Percentiles rank a stretch among this genome's conserved stretches.
These are phyloP conservation scores for Rhinichthys klamathensis DNA, from an alignment of 2,113 vertebrate species.

Conservation along the genomic window DNA sequence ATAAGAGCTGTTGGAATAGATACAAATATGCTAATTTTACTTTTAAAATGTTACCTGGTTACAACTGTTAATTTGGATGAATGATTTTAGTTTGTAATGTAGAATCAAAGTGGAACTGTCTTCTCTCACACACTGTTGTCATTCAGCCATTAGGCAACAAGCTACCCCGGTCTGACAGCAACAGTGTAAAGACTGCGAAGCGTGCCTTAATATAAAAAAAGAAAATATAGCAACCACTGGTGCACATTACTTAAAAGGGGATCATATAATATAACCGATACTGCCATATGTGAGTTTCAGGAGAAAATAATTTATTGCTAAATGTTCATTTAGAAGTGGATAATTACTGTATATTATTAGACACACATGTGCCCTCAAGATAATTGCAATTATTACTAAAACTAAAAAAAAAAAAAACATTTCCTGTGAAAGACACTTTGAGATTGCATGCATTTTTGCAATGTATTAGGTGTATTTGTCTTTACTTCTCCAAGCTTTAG, in stretches of 20 bases:
- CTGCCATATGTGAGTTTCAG: constrained; percentile 11
- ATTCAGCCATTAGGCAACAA: constrained; percentile 5
- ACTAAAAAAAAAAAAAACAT: neutral
- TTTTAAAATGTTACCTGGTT: constrained; percentile 25
- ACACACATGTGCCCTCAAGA: constrained; percentile 30
- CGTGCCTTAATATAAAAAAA: neutral
- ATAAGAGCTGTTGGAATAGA: constrained; percentile 26
- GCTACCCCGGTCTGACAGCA: constrained; percentile 4
- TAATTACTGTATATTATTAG: constrained; percentile 41
- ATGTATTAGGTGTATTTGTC: neutral
- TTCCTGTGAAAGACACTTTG: constrained; percentile 40
- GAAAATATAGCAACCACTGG: neutral
- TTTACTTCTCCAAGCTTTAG: constrained; percentile 35
- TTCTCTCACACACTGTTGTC: neutral
- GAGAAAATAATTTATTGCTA: constrained; percentile 32
- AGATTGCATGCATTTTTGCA: constrained; percentile 26
- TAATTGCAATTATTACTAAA: neutral
- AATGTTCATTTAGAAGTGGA: constrained; percentile 25
- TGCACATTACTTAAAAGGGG: constrained; percentile 23
- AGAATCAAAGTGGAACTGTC: constrained; percentile 10
- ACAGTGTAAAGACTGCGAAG: constrained; percentile 6
- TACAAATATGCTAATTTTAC: neutral
- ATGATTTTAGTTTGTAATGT: constrained; percentile 32
- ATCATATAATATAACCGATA: constrained; percentile 30
- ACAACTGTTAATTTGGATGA: constrained; percentile 13